These are phyloP conservation scores for Nebria brevicollis DNA, from an alignment of 2,888 invertebrate genomes.

Conservation along the genomic window DNA sequence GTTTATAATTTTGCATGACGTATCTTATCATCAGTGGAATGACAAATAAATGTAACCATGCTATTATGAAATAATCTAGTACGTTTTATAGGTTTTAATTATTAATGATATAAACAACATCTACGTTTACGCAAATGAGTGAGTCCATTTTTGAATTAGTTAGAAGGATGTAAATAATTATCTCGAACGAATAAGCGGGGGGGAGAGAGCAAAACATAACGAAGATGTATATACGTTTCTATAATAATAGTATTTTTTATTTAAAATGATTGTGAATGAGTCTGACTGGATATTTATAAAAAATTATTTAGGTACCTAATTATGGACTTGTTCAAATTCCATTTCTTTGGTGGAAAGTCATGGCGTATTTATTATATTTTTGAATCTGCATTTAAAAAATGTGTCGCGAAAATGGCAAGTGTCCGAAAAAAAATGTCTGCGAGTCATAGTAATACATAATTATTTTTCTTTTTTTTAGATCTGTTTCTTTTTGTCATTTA, in stretches of 20 bases:
- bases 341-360: constrained; percentile 38
- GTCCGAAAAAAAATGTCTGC: constrained; percentile 41
- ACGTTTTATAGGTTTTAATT: constrained; percentile 37
- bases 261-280: constrained; percentile 51
- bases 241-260: constrained; percentile 4
- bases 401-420: constrained; percentile 52
- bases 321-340: constrained; percentile 50
- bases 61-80: constrained; percentile 43
- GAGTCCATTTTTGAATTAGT: constrained; percentile 28
- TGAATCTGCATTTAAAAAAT: constrained; percentile 53
- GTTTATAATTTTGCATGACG: constrained; percentile 45
- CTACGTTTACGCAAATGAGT: constrained; percentile 33
- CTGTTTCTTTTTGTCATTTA: constrained; percentile 57
- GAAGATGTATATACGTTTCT: constrained; percentile 9
- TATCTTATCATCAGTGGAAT: constrained; percentile 46
- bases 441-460: constrained; percentile 37
- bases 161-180: constrained; percentile 38
- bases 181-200: constrained; percentile 14
- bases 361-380: constrained; percentile 53
- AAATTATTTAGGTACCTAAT: constrained; percentile 55
- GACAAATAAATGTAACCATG: constrained; percentile 47
- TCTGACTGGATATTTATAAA: constrained; percentile 61
- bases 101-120: constrained; percentile 31
- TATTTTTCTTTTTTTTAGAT: constrained; percentile 54
- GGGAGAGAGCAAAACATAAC: constrained; percentile 32